Evolutionary conservation across 2,113 vertebrate genomes (phyloP).

Genomic region (Casuarius casuarius): DNA sequence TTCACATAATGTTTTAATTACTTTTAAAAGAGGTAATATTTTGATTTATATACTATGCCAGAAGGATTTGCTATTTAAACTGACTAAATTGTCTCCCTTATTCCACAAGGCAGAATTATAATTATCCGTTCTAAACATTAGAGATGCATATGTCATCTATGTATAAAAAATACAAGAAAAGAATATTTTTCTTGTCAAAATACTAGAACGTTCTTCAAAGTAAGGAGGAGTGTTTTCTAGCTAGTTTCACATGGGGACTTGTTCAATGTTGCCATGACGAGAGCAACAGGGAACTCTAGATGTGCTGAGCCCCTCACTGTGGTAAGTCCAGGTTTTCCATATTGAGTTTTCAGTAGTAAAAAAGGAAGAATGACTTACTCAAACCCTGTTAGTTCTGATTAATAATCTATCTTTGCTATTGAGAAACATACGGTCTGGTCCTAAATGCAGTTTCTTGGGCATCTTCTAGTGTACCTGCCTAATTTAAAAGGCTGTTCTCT

Average conservation of each 20-base stretch:
- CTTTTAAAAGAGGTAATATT: not conserved
- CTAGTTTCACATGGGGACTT: not conserved
- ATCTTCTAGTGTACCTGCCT: not conserved
- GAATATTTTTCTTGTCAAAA: not conserved
- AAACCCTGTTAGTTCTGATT: not conserved
- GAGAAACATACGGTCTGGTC: not conserved
- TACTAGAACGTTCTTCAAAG: not conserved
- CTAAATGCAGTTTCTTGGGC: not conserved
- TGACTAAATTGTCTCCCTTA: not conserved
- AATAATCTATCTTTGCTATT: not conserved
- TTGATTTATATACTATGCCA: not conserved
- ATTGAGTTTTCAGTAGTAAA: not conserved
- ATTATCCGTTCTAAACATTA: not conserved
- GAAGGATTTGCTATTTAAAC: not conserved
- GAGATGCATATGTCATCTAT: not conserved
- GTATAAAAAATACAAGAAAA: not conserved
- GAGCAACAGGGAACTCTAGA: not conserved
- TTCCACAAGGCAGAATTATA: not conserved
- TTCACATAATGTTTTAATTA: not conserved
- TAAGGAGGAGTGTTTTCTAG: not conserved
- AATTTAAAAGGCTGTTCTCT: not conserved
- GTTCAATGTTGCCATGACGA: rapidly evolving
- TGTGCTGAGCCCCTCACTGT: not conserved
- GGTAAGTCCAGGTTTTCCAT: not conserved
- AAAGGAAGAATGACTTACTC: not conserved